Evolutionary conservation across 23 tunicate species (phyloP).

Genomic region (Pegea sp.): DNA sequence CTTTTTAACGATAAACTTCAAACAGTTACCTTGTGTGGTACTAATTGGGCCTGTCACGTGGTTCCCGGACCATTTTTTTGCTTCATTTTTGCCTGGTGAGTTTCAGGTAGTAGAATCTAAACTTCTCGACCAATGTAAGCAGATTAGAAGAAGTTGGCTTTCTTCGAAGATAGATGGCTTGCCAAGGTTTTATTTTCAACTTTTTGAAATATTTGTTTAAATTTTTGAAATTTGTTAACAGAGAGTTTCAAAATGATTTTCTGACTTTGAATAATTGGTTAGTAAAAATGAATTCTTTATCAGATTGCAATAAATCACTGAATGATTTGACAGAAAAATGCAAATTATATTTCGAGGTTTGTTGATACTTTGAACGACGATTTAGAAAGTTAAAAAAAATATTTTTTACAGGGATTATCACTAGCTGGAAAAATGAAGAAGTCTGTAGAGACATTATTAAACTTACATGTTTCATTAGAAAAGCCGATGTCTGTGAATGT

Average conservation of each 20-base stretch:
- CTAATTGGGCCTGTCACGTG: constrained; percentile 60
- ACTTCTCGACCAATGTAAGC: constrained; percentile 43
- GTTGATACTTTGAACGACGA: background rate
- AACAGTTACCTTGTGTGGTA: constrained; percentile 55
- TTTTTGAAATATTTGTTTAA: constrained; percentile 1
- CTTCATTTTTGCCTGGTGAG: constrained; percentile 9
- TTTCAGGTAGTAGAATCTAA: too few relatives aligned
- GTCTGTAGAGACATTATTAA: constrained; percentile 32
- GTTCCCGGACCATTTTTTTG: constrained; percentile 52
- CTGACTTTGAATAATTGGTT: constrained; percentile 51
- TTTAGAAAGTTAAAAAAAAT: background rate
- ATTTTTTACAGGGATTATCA: constrained; percentile 28
- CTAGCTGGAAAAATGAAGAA: constrained; percentile 15
- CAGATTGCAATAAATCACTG: constrained; percentile 15
- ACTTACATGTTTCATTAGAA: constrained; percentile 29
- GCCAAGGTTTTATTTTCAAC: constrained; percentile 22
- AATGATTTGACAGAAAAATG: constrained; percentile 17
- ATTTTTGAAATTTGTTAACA: too few relatives aligned
- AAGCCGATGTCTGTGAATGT: constrained; percentile 62
- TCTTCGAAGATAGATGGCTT: constrained; percentile 28
- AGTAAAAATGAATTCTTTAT: constrained; percentile 29
- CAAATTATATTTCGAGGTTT: constrained; percentile 33
- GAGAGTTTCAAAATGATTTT: constrained; percentile 50
- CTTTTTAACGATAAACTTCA: background rate
- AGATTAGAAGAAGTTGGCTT: constrained; percentile 24